A percentile compares a stretch with the other conserved stretches of the same genome.
phyloP scores from a whole-genome alignment of 2,113 vertebrate species.

The Rhodinocichla rosea region DNA sequence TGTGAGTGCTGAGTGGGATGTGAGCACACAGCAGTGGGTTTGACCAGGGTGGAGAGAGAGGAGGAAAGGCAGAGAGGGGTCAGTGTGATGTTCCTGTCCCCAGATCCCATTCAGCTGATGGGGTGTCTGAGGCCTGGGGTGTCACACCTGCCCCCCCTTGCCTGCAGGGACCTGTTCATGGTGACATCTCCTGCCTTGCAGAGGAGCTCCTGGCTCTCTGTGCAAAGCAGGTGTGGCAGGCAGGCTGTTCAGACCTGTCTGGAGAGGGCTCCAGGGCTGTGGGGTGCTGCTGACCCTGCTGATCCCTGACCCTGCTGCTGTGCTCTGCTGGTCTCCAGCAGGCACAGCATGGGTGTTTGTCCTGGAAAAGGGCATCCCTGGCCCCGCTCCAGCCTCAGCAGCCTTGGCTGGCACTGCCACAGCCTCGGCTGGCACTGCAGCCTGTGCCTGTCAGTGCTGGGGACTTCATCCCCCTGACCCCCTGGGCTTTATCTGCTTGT shows the following conservation, averaged over 20 bases:
- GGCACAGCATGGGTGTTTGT: neutral
- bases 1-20: neutral
- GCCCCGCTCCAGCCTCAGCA: neutral
- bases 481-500: neutral
- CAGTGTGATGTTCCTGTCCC: fast-evolving
- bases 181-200: neutral
- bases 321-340: neutral
- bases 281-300: neutral
- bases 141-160: neutral
- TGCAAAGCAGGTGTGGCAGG: fast-evolving
- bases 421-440: neutral
- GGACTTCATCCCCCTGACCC: too few species aligned
- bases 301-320: neutral
- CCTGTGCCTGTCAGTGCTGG: fast-evolving
- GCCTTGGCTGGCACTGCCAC: neutral
- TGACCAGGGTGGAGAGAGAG: neutral
- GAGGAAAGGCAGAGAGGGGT: too few species aligned
- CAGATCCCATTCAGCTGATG: fast-evolving
- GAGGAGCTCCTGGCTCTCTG: neutral
- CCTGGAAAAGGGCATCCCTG: neutral
- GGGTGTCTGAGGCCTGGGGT: too few species aligned
- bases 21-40: neutral
- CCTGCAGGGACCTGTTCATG: neutral
- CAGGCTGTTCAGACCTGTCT: neutral
- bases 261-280: neutral